Evolutionary conservation across 2,888 invertebrate genomes (phyloP), one percentile per base, ranked within the genome.

Genomic region (Lapara coniferarum): DNA sequence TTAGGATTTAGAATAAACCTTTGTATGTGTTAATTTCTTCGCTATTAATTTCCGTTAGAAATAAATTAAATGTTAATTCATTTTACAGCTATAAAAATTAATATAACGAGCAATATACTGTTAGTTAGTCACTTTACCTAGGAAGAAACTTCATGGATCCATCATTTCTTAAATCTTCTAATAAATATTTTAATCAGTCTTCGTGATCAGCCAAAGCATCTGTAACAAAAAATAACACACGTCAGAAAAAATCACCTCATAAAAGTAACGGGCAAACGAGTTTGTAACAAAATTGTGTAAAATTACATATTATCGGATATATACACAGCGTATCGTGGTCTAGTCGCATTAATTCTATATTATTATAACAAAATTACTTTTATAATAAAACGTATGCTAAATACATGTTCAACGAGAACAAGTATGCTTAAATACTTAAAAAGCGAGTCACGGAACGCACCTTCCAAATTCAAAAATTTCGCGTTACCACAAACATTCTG

Each of bases 111-210:
- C 13, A 51, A 51, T 16, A 6, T 10, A 25, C 19, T 16, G 19
- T 16, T 5, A 66, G 72, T 71, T 56, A 71, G 59, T 71, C 46
- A 74, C 71, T 79, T 87, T 81, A 92, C 93, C 92, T 84, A 78
- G 79, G 79, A 79, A 80, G 78, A 78, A 81, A 71, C 84, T 83
- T 90, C 89, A 89, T 90, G 86, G 85, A 79, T 83, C 80, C 77
- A 84, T 87, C 89, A 92, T 91, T 87, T 89, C 84, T 80, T 89
- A 86, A 81, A 85, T 82, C 83, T 82, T 82, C 85, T 84, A 81
- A 78, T 86, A 85, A 82, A 84, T 87, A 85, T 81, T 81, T 81
- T 85, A 86, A 89, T 92, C 93, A 92, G 92, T 92, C 93, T 93
- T 92, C 84, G 77, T 77, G 77, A 83, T 87, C 88, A 88, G 89